Base-by-base conservation (phyloP, 1,140 invertebrate species). In the Sinella curviseta region DNA sequence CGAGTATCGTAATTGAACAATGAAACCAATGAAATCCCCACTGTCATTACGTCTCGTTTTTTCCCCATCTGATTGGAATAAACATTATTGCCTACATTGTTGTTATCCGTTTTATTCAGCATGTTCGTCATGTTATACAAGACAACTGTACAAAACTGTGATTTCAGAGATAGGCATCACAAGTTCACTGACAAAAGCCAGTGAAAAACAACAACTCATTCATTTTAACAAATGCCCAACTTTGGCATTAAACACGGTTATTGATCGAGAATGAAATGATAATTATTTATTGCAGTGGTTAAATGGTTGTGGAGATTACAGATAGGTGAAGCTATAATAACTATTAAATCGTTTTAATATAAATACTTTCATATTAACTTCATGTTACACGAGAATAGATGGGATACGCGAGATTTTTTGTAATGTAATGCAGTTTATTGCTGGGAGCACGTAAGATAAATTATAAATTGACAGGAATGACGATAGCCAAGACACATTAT, bases 401-500 rank as follows among this genome's bases (percentile, higher is more conserved):
- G 14, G 57, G 57, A 60, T 60, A 12, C 12, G 57, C 24, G 17
- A 60, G 8, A 12, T 60, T 60, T 60, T 60, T 60, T 26, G 57
- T 17, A n/a, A 60, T 60, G 57, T n/a, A 26, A 60, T 60, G 24
- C 57, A 60, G 12, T 60, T 60, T 8, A 48, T 48, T 48, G 57
- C 57, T 60, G 57, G 57, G 12, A 60, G 57, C 57, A 60, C 4
- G 57, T 26, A 12, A 60, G 57, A 60, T 60, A 33, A 70, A 70
- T 70, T 70, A 31, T 70, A 33, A 70, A 70, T 70, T 70, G 65
- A 70, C 65, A 70, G 65, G 65, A 30, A 70, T 24, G 65, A 70
- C 31, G 65, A 70, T 70, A 33, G 31, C 31, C 30, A 65, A 70
- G 65, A 70, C 65, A 70, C 65, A 70, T 70, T 70, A 70, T 70